Base-by-base conservation (phyloP, 1,140 invertebrate genomes). In the Nasonia giraulti region DNA sequence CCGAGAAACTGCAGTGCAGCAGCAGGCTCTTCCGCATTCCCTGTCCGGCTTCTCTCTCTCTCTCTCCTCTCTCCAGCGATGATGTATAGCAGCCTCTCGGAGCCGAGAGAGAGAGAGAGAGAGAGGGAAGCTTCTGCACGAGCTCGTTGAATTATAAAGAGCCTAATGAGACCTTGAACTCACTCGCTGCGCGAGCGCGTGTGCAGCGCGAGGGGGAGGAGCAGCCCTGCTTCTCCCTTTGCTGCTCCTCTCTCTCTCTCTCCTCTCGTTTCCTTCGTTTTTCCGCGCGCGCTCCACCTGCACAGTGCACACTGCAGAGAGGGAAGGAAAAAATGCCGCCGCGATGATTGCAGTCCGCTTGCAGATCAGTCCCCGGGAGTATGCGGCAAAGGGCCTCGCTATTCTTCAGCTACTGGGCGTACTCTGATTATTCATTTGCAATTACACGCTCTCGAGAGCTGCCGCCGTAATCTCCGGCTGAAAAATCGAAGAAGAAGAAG, bases 151-250 rank as follows among this genome's bases (percentile, higher is more conserved):
- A 85, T 85, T 82, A 85, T 80, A 85, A 85, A 85, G 74, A 78
- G 79, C 74, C 84, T 85, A 86, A 86, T 86, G 85, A 86, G 85
- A 83, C 85, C 85, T 86, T 86, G 85, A 86, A 86, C 85, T 86
- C 75, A 6, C 68, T 68, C 50, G 73, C 73, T 50, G 55, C n/a
- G 76, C 8, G 62, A 10, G 44, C n/a, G 76, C 10, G 75, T 20
- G 44, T 80, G 77, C 37, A 74, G 62, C 20, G 66, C 20, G 76
- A 73, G 66, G 33, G 27, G 71, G 75, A 78, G 73, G 74, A 83
- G 82, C 17, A 82, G 11, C 44, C 47, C 27, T 82, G 47, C 47
- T 55, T 66, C 50, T 78, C 55, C 55, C 50, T 40, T 75, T 40
- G 44, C 20, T 44, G 40, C 71, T 71, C 23, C 68, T 33, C 8